phyloP scores from a whole-genome alignment of 2,888 invertebrate genomes.

The Parascotia fuliginaria region DNA sequence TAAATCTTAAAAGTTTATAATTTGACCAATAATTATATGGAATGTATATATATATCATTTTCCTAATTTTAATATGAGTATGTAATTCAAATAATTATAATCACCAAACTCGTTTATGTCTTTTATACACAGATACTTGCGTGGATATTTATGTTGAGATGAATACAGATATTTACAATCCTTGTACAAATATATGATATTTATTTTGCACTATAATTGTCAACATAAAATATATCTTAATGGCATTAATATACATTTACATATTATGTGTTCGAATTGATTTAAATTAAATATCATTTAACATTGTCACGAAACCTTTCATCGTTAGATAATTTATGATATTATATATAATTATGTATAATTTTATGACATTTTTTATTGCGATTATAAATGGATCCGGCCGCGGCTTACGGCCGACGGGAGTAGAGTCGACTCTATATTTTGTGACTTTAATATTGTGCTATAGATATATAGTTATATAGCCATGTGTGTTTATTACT shows the following conservation, averaged over 20 bases:
- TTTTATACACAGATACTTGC: slow-evolving; percentile 38
- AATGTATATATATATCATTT: slow-evolving; percentile 8
- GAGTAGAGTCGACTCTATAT: slow-evolving; percentile 13
- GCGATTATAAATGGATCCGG: slow-evolving; percentile 1
- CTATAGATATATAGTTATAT: neutral
- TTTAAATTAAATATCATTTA: neutral
- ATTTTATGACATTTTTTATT: neutral
- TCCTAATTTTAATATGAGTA: slow-evolving; percentile 6
- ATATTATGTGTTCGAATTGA: neutral
- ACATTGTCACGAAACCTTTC: neutral
- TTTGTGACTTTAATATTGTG: neutral
- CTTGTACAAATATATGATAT: neutral
- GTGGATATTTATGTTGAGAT: too few relatives aligned
- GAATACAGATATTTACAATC: neutral
- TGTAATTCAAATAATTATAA: slow-evolving; percentile 8
- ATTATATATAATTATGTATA: neutral
- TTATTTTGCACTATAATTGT: neutral
- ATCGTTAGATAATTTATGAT: neutral
- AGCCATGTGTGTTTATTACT: neutral
- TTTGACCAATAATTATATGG: neutral
- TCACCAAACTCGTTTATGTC: slow-evolving; percentile 50
- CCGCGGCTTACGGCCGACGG: slow-evolving; percentile 30
- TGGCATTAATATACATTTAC: slow-evolving; percentile 14
- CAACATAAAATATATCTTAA: slow-evolving; percentile 4
- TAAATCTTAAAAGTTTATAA: neutral